phyloP scores from a whole-genome alignment of 2,113 vertebrate genomes.

The Cyphomyrus discorhynchus region DNA sequence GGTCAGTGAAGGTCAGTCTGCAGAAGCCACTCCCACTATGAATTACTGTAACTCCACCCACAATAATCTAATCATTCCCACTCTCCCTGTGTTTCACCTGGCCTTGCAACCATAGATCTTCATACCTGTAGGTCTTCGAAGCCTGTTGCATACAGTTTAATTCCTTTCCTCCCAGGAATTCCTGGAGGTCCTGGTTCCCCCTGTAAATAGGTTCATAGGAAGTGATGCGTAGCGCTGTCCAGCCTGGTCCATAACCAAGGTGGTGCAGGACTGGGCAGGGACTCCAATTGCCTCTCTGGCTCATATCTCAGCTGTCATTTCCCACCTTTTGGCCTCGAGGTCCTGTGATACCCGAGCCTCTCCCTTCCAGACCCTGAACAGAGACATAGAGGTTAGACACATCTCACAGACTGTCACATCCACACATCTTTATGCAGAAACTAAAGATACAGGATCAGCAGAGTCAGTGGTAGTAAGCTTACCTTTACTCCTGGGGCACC shows the following conservation, averaged over 20 bases:
- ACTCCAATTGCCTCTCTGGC: background rate
- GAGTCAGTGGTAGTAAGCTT: background rate
- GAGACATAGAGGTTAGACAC: background rate
- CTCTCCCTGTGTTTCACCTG: background rate
- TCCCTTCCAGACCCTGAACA: constrained; percentile 48
- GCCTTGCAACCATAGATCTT: background rate
- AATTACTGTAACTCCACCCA: background rate
- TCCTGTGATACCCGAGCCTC: constrained; percentile 28
- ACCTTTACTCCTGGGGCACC: constrained; percentile 14
- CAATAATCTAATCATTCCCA: background rate
- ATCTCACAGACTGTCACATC: background rate
- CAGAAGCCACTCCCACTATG: background rate
- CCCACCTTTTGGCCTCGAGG: constrained; percentile 44
- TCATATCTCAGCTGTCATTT: background rate
- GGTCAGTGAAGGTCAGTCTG: background rate
- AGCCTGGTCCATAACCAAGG: background rate
- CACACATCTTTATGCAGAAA: background rate
- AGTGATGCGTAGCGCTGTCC: background rate
- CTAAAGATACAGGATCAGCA: background rate
- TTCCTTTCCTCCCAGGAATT: constrained; percentile 19
- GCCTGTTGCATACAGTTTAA: constrained; percentile 18
- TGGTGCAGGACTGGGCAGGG: background rate
- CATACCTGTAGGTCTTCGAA: constrained; percentile 32
- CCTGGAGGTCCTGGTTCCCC: constrained; percentile 18
- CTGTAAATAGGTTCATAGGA: constrained; percentile 2